Evolutionary conservation across 1,140 invertebrate species (phyloP), one percentile per base, ranked within the genome.

Genomic region (Aphaenogaster ashmeadi): DNA sequence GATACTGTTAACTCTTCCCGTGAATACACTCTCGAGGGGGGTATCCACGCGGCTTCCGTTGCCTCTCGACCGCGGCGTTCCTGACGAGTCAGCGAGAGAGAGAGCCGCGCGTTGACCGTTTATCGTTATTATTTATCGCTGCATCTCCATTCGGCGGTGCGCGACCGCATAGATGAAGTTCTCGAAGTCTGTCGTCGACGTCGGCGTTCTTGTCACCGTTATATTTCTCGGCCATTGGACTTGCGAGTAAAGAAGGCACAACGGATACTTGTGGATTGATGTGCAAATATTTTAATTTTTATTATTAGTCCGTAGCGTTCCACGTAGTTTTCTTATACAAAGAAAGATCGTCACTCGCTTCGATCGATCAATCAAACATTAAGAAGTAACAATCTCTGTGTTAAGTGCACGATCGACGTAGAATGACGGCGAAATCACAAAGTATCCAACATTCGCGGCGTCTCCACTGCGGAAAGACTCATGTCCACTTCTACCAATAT

Each of bases 1-100:
- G 89, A 90, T 90, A 90, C 89, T 87, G 88, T 90, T 90, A 87
- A 64, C 78, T 90, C 66, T 69, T 79, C 52, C 71, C 38, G 64
- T 74, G 60, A 89, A 89, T n/a, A 66, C 72, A 50, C 78, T 74
- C 54, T 69, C 41, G 44, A 38, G 66, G 77, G 77, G 38, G 60
- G 83, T 91, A 90, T 81, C 87, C 87, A 87, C 85, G 89, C 75
- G 54, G 74, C 44, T 69, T 87, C 84, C 81, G 87, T 81, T 86
- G 87, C 80, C 86, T 66, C 27, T 81, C 58, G 62, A 54, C 13
- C 62, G 75, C 13, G 21, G 50, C 47, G 44, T 60, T 69, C 27
- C 33, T 27, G 38, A 56, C 38, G n/a, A 71, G 50, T 58, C 77
- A 62, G 13, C 36, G 44, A 52, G 71, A 64, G 41, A 52, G 44